Base-by-base conservation (phyloP, 2,888 invertebrate species). In the Oeneis ivallda region DNA sequence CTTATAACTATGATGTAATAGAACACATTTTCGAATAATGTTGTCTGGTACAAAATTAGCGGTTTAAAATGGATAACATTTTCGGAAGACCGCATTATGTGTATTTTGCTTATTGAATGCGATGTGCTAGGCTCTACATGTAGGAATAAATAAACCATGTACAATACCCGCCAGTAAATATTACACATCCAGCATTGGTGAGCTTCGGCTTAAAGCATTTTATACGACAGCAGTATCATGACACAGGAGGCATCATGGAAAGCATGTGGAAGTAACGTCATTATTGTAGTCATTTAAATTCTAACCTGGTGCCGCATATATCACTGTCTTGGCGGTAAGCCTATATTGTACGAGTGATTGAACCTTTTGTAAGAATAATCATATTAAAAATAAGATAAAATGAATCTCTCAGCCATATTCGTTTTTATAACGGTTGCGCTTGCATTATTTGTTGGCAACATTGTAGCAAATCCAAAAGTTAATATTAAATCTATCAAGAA, bases 361-460 rank as follows among this genome's bases (percentile, higher is more conserved):
- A n/a, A n/a, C n/a, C n/a, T n/a, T n/a, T n/a, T n/a, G n/a, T n/a
- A n/a, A n/a, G n/a, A n/a, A n/a, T n/a, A 26, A 11, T 10, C 19
- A 65, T 47, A 10, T 45, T 34, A 9, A 45, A 19, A 19, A 32
- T 5, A 5, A 41, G 15, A 53, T 45, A 41, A 76, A 37, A 81
- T 81, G 82, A 81, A 81, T 65, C 65, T 82, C 52, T 74, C 76
- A 19, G 67, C 66, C 50, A 17, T 79, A 8, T 68, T 79, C 8
- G 64, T 75, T 19, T 59, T 80, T 64, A 61, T 80, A 17, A 63
- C 79, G 68, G 72, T 73, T 10, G 67, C 77, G 37, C 32, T 80
- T 41, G 73, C 75, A 4, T 47, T 79, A 9, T 68, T 77, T 49
- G 39, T 76, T 61, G 73, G 74, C 3, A 68, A 72, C 13, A 69